A percentile compares a stretch with the other conserved stretches of the same genome.
Conservation (phyloP, 1,140 invertebrate species). For the Plutomurus gul region DNA sequence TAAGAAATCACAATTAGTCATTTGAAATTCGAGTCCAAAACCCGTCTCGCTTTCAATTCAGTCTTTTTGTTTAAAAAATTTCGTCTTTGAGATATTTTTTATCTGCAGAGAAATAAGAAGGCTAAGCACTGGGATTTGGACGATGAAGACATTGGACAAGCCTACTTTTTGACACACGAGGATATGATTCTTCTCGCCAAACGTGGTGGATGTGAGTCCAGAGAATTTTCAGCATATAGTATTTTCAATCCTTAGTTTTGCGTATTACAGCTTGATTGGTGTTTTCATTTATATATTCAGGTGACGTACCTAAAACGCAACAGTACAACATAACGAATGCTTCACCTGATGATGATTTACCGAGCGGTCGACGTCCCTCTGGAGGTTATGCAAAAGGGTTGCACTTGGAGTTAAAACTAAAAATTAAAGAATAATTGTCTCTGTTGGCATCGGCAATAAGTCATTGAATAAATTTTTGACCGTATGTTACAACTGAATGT, state of each 20-base stretch:
- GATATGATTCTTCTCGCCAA: background rate
- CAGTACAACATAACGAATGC: background rate
- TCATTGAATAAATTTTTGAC: no score
- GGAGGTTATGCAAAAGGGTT: background rate
- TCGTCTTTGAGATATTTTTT: background rate
- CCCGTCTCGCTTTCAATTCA: no score
- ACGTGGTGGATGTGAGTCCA: background rate
- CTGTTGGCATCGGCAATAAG: no score
- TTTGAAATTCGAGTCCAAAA: no score
- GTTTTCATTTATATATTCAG: no score
- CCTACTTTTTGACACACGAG: background rate
- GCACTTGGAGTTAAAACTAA: background rate
- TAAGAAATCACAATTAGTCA: no score
- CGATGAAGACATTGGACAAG: background rate
- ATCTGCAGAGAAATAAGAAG: background rate
- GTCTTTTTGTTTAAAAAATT: background rate
- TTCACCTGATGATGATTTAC: background rate
- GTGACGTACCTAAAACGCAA: background rate
- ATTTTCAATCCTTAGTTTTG: background rate
- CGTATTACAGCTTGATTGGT: background rate
- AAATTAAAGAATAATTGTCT: background rate
- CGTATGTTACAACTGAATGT: no score
- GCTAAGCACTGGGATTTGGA: background rate
- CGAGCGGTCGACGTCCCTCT: no score
- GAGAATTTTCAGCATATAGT: background rate